Base-by-base conservation (phyloP, 35 echinoderm and acorn worm species). In the Apostichopus parvimensis region DNA sequence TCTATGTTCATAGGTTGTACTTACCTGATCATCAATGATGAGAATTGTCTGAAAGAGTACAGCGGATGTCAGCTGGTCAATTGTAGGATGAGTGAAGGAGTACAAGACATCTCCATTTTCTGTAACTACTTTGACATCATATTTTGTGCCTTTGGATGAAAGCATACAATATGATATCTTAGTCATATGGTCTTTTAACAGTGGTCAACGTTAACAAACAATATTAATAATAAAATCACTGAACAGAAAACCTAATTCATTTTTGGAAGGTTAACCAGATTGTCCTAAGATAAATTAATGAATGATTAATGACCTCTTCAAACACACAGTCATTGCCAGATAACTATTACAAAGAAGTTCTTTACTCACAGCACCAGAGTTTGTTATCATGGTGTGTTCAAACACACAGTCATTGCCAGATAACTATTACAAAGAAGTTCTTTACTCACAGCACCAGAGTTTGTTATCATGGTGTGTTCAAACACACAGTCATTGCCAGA, bases 351-450 rank as follows among this genome's bases (percentile, higher is more conserved):
- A 8, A 59, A 59, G 6, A 6, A 59, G 57, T 10, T 59, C 18
- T 22, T 45, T 88, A 98, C 95, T 96, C 87, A 99, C 97, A 99
- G 93, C 97, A 99, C 97, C 97, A 99, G 23, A 96, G 71, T 54
- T 96, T 94, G 34, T 91, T 91, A 53, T 93, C 82, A 64, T 94
- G 58, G 72, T 91, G 94, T 73, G 25, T 25, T 25, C 25, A n/a
- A 9, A 9, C 75, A 61, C 12, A 12, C 7, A 9, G 58, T 9
- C 58, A 61, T 12, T 12, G 7, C 11, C 11, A 7, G 58, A 12
- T 25, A 25, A 10, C 10, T 59, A 8, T 59, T 59, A 59, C 6
- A 8, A 59, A 59, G 6, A 6, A 59, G 57, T 10, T 59, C 18
- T 22, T 45, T 88, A 98, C 95, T 96, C 87, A 99, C 97, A 99